phyloP scores from a whole-genome alignment of 2,113 vertebrate genomes.

The Sceloporus undulatus region DNA sequence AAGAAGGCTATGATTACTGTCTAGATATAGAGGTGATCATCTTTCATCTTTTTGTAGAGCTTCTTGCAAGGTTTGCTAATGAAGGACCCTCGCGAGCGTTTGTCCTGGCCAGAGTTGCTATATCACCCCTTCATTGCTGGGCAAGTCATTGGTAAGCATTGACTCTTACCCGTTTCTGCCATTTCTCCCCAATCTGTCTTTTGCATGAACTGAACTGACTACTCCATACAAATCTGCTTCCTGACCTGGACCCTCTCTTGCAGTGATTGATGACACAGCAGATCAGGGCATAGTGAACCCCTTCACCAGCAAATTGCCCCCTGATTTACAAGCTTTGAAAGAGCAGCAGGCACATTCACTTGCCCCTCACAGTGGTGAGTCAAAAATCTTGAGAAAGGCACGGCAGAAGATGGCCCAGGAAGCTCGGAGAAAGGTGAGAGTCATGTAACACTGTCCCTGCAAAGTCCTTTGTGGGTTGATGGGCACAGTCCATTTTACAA shows the following conservation, averaged over 20 bases:
- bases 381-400: conserved; percentile 83
- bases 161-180: neutral
- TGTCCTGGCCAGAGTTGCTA: conserved; percentile 93
- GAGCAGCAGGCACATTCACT: conserved; percentile 83
- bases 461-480: neutral
- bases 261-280: conserved; percentile 83
- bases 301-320: conserved; percentile 85
- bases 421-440: conserved; percentile 75
- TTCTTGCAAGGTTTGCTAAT: conserved; percentile 94
- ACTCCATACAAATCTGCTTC: neutral
- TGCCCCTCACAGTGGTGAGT: conserved; percentile 73
- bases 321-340: conserved; percentile 86
- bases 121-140: conserved; percentile 93
- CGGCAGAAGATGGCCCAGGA: conserved; percentile 77
- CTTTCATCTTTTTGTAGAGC: conserved; percentile 77
- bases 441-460: neutral
- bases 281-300: conserved; percentile 81
- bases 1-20: neutral
- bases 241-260: neutral
- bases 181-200: neutral
- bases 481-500: neutral
- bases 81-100: conserved; percentile 89
- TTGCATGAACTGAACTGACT: neutral
- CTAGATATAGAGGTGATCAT: neutral
- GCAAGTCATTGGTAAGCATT: conserved; percentile 84